A percentile compares a stretch with the other conserved stretches of the same genome.
Conservation (phyloP, 2,113 vertebrate species). For the Poeciliopsis prolifica region DNA sequence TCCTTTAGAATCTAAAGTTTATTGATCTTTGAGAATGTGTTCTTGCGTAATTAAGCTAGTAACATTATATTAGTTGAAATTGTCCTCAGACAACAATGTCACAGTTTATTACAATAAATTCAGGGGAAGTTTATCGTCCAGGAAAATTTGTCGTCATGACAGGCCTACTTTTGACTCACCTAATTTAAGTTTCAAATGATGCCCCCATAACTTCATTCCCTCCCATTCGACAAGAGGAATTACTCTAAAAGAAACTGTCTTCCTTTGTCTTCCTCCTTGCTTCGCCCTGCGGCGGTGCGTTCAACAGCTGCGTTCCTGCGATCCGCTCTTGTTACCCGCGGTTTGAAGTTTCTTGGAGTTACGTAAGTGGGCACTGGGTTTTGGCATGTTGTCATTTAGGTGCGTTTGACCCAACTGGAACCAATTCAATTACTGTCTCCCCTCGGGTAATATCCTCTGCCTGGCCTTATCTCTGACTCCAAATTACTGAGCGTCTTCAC, state of each 20-base stretch:
- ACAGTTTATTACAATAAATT: no score
- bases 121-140: no score
- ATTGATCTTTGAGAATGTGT: no score
- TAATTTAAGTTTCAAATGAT: constrained; percentile 21
- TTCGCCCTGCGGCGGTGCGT: constrained; percentile 29
- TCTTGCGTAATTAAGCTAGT: no score
- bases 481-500: constrained; percentile 60
- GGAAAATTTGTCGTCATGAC: no score
- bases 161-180: background rate
- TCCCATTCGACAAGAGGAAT: constrained; percentile 25
- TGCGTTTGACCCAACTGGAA: constrained; percentile 66
- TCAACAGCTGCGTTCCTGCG: constrained; percentile 38
- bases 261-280: constrained; percentile 36
- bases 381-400: constrained; percentile 61
- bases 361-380: constrained; percentile 51
- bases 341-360: constrained; percentile 35
- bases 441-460: constrained; percentile 65
- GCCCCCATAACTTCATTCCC: constrained; percentile 22
- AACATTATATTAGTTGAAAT: no score
- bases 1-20: no score
- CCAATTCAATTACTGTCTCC: constrained; percentile 69
- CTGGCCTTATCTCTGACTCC: constrained; percentile 64
- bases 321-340: background rate
- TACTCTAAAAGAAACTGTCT: constrained; percentile 18
- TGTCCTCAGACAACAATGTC: no score